Conservation (phyloP, 2,888 invertebrate species). For the Drosophila robusta region DNA sequence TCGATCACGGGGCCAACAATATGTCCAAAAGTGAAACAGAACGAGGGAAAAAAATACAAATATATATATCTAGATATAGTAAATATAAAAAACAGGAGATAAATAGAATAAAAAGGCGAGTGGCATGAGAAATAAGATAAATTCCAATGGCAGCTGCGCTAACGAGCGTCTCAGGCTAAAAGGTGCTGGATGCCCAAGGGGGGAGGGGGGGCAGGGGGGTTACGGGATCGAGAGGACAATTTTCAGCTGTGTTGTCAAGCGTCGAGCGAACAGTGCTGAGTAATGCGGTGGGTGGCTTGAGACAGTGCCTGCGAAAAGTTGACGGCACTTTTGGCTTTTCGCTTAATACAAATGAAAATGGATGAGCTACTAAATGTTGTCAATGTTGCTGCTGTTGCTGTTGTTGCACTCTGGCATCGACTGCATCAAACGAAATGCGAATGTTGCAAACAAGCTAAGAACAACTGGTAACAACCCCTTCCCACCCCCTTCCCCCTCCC, state of each 20-base stretch:
- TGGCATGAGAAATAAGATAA: slow-evolving; percentile 73
- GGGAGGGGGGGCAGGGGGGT: not conserved
- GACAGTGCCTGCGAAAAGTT: slow-evolving; percentile 34
- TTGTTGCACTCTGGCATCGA: slow-evolving; percentile 46
- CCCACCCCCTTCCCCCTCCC: not conserved
- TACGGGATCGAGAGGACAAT: too few species aligned
- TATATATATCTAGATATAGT: slow-evolving; percentile 20
- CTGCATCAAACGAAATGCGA: slow-evolving; percentile 70
- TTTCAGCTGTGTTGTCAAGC: slow-evolving; percentile 42
- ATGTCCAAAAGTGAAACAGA: slow-evolving; percentile 58
- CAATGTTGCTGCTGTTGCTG: slow-evolving; percentile 38
- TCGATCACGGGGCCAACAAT: slow-evolving; percentile 76
- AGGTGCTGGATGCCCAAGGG: slow-evolving; percentile 22
- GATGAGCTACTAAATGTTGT: slow-evolving; percentile 78
- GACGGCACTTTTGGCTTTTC: slow-evolving; percentile 65
- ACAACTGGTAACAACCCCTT: slow-evolving; percentile 36
- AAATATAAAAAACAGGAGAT: slow-evolving; percentile 17
- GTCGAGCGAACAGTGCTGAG: slow-evolving; percentile 40
- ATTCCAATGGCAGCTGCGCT: slow-evolving; percentile 73
- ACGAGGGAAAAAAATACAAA: slow-evolving; percentile 29
- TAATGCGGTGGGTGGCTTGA: slow-evolving; percentile 26
- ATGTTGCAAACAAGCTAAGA: slow-evolving; percentile 66
- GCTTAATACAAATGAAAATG: slow-evolving; percentile 80
- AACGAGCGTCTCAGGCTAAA: slow-evolving; percentile 64
- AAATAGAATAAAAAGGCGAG: slow-evolving; percentile 45